Percentiles rank a stretch among this genome's conserved stretches.
These are phyloP conservation scores for Drosophila nr. perissopoda DNA, from an alignment of 2,888 invertebrate genomes.

Conservation along the genomic window DNA sequence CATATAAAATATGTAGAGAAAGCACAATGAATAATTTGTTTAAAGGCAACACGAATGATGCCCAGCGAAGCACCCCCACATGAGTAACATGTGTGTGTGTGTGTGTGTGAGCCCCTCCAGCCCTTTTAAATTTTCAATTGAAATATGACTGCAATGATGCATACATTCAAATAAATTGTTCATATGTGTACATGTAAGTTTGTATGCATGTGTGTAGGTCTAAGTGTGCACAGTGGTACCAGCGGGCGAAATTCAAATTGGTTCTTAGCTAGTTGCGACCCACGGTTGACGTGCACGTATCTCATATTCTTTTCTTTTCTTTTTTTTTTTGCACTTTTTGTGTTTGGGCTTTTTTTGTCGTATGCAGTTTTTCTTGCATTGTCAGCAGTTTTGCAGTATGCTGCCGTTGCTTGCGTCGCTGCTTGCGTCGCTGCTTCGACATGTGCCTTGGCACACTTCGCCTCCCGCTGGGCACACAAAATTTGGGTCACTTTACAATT, in stretches of 20 bases:
- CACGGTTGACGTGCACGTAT: slow-evolving; percentile 63
- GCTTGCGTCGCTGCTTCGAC: slow-evolving; percentile 7
- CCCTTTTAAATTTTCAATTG: slow-evolving; percentile 75
- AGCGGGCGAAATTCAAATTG: slow-evolving; percentile 5
- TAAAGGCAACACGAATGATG: slow-evolving; percentile 55
- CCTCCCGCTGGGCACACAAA: slow-evolving; percentile 55
- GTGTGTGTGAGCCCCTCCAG: neutral
- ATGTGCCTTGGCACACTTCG: slow-evolving; percentile 79
- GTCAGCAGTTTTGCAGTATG: slow-evolving; percentile 78
- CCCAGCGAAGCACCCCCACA: slow-evolving; percentile 30
- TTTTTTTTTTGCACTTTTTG: neutral
- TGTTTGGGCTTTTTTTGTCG: slow-evolving; percentile 51
- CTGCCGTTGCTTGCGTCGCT: slow-evolving; percentile 31
- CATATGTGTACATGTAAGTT: slow-evolving; percentile 9
- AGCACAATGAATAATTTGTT: slow-evolving; percentile 69
- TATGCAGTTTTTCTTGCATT: slow-evolving; percentile 77
- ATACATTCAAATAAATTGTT: slow-evolving; percentile 10
- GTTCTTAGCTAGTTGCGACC: slow-evolving; percentile 13
- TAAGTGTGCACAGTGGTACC: slow-evolving; percentile 39
- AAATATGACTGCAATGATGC: slow-evolving; percentile 64
- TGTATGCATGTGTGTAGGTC: slow-evolving; percentile 13
- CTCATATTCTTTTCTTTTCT: slow-evolving; percentile 38
- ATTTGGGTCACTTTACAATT: slow-evolving; percentile 81
- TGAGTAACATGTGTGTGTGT: neutral
- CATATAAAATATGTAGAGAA: slow-evolving; percentile 31